Conservation (phyloP, 2,888 invertebrate genomes). For the Tetragnatha montana region DNA sequence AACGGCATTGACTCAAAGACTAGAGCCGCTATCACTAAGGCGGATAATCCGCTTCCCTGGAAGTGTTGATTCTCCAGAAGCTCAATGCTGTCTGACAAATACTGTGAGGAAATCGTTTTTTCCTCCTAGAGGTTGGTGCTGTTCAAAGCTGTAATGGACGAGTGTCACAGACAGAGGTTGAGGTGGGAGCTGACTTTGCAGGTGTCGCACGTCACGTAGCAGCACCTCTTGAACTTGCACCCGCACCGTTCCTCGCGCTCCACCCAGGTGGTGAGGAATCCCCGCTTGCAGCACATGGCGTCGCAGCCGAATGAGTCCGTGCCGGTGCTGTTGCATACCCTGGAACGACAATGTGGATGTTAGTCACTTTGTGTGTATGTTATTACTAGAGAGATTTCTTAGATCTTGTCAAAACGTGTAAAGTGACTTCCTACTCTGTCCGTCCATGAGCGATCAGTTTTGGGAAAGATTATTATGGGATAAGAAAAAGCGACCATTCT, state of each 20-base stretch:
- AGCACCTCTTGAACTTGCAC: conserved; percentile 94
- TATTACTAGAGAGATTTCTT: too few species aligned
- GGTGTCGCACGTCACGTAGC: conserved; percentile 90
- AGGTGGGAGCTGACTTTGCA: conserved; percentile 79
- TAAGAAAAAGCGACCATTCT: too few species aligned
- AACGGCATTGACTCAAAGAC: background rate
- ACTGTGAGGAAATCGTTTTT: background rate
- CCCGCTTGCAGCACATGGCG: conserved; percentile 89
- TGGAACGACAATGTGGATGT: conserved; percentile 6
- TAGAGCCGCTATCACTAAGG: background rate
- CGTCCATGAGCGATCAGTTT: too few species aligned
- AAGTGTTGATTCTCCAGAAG: background rate
- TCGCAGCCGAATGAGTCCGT: conserved; percentile 91
- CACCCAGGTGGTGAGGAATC: conserved; percentile 83
- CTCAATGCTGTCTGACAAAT: too few species aligned
- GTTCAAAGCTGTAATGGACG: background rate
- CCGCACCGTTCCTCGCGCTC: conserved; percentile 88
- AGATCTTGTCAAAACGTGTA: too few species aligned
- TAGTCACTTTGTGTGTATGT: background rate
- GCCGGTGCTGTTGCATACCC: conserved; percentile 76
- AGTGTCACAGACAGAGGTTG: conserved; percentile 73
- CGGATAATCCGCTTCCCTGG: background rate
- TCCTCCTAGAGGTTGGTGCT: background rate
- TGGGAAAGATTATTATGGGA: too few species aligned
- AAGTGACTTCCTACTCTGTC: too few species aligned